phyloP scores from a whole-genome alignment of 2,113 vertebrate genomes.

The Apodemus speciosus region DNA sequence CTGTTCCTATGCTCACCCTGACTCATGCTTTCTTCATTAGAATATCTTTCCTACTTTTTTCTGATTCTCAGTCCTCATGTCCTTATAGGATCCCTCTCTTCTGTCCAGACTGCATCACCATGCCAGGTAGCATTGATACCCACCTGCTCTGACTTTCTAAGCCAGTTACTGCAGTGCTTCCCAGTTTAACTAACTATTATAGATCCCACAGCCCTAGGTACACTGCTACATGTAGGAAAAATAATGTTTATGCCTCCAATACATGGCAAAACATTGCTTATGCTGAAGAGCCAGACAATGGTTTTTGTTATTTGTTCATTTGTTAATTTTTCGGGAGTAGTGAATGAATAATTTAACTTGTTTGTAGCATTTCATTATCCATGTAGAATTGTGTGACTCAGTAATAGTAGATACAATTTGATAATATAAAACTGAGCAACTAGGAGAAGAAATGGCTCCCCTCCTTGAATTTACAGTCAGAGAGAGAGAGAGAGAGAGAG shows the following conservation, averaged over 20 bases:
- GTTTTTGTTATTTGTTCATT: neutral
- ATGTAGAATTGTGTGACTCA: neutral
- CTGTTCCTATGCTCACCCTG: neutral
- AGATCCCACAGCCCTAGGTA: neutral
- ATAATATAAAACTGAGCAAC: neutral
- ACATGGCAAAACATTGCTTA: neutral
- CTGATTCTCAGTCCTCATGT: neutral
- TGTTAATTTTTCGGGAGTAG: neutral
- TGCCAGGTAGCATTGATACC: neutral
- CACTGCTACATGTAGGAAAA: neutral
- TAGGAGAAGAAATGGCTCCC: neutral
- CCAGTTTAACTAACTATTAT: neutral
- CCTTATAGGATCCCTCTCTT: neutral
- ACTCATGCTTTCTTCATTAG: neutral
- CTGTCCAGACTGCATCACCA: neutral
- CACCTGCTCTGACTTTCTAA: neutral
- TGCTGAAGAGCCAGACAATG: neutral
- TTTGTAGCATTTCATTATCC: neutral
- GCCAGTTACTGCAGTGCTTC: neutral
- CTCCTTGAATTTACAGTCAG: neutral
- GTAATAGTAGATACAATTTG: neutral
- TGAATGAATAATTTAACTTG: neutral
- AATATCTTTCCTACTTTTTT: neutral
- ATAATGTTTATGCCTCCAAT: neutral
- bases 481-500: neutral